These are phyloP conservation scores for Enteromius treurensis DNA, from an alignment of 2,797 vertebrate species.

Conservation along the genomic window DNA sequence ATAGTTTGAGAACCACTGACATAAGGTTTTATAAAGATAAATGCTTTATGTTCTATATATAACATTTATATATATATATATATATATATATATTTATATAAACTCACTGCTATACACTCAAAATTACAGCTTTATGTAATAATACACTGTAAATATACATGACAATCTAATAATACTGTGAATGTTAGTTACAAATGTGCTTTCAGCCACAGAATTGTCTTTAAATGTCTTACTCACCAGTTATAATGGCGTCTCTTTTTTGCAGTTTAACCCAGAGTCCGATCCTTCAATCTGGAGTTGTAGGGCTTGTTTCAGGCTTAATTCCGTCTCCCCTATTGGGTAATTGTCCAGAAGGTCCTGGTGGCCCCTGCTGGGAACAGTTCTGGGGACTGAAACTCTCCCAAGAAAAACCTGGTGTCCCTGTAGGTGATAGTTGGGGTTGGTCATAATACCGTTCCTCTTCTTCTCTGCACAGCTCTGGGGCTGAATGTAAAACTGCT, in stretches of 20 bases:
- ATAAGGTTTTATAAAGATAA: slow-evolving; percentile 22
- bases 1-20: slow-evolving; percentile 9
- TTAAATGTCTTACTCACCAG: slow-evolving; percentile 75
- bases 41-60: not conserved
- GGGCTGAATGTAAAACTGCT: slow-evolving; percentile 90
- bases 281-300: slow-evolving; percentile 96
- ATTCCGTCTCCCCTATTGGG: slow-evolving; percentile 89
- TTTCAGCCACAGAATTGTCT: not conserved
- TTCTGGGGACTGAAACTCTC: slow-evolving; percentile 90
- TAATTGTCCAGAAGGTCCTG: slow-evolving; percentile 93
- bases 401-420: slow-evolving; percentile 95
- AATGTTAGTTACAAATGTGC: slow-evolving; percentile 27
- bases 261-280: slow-evolving; percentile 95
- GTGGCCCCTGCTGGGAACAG: slow-evolving; percentile 85
- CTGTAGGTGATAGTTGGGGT: slow-evolving; percentile 97
- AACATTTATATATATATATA: not conserved
- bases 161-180: slow-evolving; percentile 23
- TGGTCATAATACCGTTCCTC: slow-evolving; percentile 97
- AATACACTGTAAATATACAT: slow-evolving; percentile 21
- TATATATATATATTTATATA: no score
- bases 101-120: slow-evolving; percentile 5
- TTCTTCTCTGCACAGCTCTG: slow-evolving; percentile 92
- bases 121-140: slow-evolving; percentile 42
- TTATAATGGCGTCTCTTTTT: slow-evolving; percentile 98
- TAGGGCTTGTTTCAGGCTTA: slow-evolving; percentile 98